phyloP scores from a whole-genome alignment of 2,797 vertebrate genomes.

The Salmo trutta region DNA sequence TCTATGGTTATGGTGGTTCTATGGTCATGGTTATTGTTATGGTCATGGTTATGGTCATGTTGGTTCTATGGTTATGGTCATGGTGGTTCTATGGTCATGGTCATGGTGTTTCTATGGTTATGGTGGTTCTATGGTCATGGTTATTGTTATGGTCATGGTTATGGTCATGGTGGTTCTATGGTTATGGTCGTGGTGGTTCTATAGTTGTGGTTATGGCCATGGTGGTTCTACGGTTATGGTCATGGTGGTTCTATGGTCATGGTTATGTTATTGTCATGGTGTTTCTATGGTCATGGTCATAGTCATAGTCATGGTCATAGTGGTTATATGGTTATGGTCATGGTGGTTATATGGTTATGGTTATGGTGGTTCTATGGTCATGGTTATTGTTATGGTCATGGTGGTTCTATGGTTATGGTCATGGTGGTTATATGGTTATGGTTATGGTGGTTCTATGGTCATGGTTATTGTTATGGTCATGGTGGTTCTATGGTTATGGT shows the following conservation, averaged over 20 bases:
- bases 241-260: not conserved
- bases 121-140: too few species aligned
- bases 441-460: slow-evolving; percentile 19
- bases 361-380: slow-evolving; percentile 26
- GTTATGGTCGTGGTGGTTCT: not conserved
- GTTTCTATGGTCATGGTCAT: slow-evolving; percentile 12
- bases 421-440: slow-evolving; percentile 17
- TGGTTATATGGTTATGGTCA: too few species aligned
- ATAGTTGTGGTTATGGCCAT: slow-evolving; percentile 35
- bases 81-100: too few species aligned
- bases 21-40: too few species aligned
- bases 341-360: not conserved
- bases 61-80: too few species aligned
- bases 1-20: too few species aligned
- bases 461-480: not conserved
- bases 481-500: not conserved
- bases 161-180: too few species aligned
- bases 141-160: too few species aligned
- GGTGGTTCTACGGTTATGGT: slow-evolving; percentile 25
- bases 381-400: not conserved
- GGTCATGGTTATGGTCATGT: too few species aligned
- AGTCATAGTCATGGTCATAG: not conserved
- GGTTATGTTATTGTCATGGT: not conserved
- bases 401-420: slow-evolving; percentile 26
- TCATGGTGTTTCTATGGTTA: too few species aligned